Conservation (phyloP, 35 echinoderm and acorn worm species). For the Nesometra sesokonis region DNA sequence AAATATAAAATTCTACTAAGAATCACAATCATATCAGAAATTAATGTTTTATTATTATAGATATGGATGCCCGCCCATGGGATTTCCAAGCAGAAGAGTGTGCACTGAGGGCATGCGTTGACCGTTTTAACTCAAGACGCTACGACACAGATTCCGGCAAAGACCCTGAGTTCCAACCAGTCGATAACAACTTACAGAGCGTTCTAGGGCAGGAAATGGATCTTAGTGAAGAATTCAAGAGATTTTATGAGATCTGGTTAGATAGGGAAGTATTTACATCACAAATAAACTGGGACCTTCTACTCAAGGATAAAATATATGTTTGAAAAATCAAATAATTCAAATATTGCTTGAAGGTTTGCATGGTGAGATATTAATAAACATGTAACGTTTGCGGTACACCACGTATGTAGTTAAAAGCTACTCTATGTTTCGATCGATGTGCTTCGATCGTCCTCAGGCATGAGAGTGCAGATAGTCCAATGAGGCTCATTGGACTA, state of each 20-base stretch:
- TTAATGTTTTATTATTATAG: constrained; percentile 26
- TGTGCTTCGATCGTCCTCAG: too few relatives aligned
- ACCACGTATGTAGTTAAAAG: too few relatives aligned
- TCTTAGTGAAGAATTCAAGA: constrained; percentile 87
- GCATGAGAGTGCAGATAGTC: too few relatives aligned
- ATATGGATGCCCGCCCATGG: constrained; percentile 99
- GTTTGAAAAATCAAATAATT: too few relatives aligned
- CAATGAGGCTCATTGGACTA: too few relatives aligned
- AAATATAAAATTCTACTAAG: too few relatives aligned
- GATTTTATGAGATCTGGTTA: constrained; percentile 92
- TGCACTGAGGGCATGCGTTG: constrained; percentile 84
- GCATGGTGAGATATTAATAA: too few relatives aligned
- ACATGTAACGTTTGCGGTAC: too few relatives aligned
- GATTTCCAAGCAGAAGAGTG: constrained; percentile 99
- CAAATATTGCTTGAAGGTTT: too few relatives aligned
- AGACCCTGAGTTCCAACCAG: constrained; percentile 59
- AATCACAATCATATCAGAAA: too few relatives aligned
- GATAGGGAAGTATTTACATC: constrained; percentile 97
- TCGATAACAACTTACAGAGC: constrained; percentile 96
- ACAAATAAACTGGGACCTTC: constrained; percentile 93
- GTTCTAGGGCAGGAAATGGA: constrained; percentile 82
- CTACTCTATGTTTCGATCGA: too few relatives aligned
- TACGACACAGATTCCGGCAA: constrained; percentile 54
- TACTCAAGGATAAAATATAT: constrained; percentile 80
- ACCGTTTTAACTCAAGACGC: constrained; percentile 85